Percentiles rank a stretch among this genome's conserved stretches.
Conservation (phyloP, 2,888 invertebrate genomes). For the Apamea epomidion region DNA sequence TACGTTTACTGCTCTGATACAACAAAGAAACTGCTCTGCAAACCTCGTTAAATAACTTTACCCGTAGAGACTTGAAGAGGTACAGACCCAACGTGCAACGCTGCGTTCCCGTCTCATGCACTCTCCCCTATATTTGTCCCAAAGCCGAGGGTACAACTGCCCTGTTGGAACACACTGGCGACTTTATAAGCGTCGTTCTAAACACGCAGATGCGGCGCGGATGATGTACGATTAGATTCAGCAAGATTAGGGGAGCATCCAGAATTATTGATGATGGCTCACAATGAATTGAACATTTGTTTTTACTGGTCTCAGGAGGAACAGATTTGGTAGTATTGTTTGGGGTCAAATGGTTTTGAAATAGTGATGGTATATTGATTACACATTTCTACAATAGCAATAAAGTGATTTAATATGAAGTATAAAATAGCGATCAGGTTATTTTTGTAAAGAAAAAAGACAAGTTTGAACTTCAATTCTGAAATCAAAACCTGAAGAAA, state of each 20-base stretch:
- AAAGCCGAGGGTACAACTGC: slow-evolving; percentile 72
- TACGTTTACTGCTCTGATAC: neutral
- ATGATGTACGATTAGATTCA: slow-evolving; percentile 86
- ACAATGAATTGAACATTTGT: slow-evolving; percentile 68
- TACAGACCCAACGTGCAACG: neutral
- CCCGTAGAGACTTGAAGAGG: neutral
- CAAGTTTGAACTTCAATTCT: neutral
- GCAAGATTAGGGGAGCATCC: slow-evolving; percentile 73
- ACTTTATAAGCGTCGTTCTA: slow-evolving; percentile 79
- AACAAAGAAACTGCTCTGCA: neutral
- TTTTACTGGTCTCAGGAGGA: slow-evolving; percentile 67
- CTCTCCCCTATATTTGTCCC: slow-evolving; percentile 35
- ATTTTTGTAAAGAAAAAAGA: neutral
- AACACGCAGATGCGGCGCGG: slow-evolving; percentile 82
- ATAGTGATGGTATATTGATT: slow-evolving; percentile 30
- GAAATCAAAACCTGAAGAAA: no score
- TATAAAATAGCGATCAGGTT: neutral
- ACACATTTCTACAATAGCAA: neutral
- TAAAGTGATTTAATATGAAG: no score
- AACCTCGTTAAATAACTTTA: neutral
- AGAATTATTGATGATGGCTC: slow-evolving; percentile 66
- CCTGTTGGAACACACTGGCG: slow-evolving; percentile 80
- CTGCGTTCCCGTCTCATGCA: neutral
- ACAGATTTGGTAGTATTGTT: slow-evolving; percentile 47
- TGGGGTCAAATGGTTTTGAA: slow-evolving; percentile 40